A percentile compares a stretch with the other conserved stretches of the same genome.
Conservation (phyloP, 2,797 vertebrate species). For the Falco berigora region DNA sequence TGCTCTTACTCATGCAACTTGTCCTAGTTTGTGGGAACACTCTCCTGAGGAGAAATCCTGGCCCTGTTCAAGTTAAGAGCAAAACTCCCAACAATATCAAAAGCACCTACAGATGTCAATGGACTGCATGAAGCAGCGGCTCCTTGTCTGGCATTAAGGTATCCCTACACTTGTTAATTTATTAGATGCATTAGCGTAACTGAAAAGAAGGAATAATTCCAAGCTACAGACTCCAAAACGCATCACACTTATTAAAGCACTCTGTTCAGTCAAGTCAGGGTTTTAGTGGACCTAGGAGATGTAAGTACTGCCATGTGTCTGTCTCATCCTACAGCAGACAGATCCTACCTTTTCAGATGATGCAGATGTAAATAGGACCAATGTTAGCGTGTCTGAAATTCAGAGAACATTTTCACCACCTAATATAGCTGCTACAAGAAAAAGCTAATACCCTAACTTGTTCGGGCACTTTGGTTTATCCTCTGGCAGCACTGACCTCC, state of each 20-base stretch:
- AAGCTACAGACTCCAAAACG: constrained; percentile 32
- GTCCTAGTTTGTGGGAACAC: not conserved
- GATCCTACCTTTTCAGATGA: not conserved
- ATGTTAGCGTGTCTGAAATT: not conserved
- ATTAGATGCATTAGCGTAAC: constrained; percentile 20
- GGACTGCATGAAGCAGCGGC: not conserved
- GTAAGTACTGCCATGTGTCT: not conserved
- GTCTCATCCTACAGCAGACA: not conserved
- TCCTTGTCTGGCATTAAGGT: constrained; percentile 23
- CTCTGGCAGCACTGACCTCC: not conserved
- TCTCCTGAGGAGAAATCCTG: not conserved
- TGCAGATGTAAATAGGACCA: constrained; percentile 11
- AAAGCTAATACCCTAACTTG: not conserved
- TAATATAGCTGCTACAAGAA: not conserved
- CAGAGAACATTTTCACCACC: not conserved
- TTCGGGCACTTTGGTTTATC: not conserved
- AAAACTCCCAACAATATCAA: not conserved
- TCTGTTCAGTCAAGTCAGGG: constrained; percentile 27
- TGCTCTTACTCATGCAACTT: not conserved
- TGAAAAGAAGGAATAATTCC: constrained; percentile 51
- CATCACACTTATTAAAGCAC: constrained; percentile 35
- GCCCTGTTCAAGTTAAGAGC: not conserved
- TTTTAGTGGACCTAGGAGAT: not conserved
- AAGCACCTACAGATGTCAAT: not conserved
- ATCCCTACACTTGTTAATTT: constrained; percentile 40